Percentiles rank a stretch among this genome's conserved stretches.
Conservation (phyloP, 2,888 invertebrate genomes). For the Drosophila multiciliata region DNA sequence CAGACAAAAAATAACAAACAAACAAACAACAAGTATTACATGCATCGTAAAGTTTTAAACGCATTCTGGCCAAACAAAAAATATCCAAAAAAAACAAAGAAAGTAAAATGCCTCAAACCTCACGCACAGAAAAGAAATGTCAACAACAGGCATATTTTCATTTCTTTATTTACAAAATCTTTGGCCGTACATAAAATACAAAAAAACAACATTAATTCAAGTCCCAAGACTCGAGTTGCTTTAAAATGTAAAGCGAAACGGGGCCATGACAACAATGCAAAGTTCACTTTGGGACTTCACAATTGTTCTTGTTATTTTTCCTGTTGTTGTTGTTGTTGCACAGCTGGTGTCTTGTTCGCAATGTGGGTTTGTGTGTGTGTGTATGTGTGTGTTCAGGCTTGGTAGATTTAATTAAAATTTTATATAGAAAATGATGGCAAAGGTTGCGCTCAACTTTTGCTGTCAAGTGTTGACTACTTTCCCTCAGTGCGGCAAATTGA, state of each 20-base stretch:
- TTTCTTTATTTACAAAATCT: slow-evolving; percentile 39
- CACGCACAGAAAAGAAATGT: slow-evolving; percentile 59
- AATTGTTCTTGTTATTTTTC: slow-evolving; percentile 45
- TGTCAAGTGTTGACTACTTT: slow-evolving; percentile 27
- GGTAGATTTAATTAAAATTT: slow-evolving; percentile 74
- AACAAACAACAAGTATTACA: slow-evolving; percentile 34
- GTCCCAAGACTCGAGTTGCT: slow-evolving; percentile 59
- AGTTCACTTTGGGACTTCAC: slow-evolving; percentile 53
- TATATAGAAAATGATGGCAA: slow-evolving; percentile 48
- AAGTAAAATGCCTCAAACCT: slow-evolving; percentile 10
- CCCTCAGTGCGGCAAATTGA: slow-evolving; percentile 28
- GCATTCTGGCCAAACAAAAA: background rate
- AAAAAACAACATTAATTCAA: slow-evolving; percentile 71
- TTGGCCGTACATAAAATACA: slow-evolving; percentile 31
- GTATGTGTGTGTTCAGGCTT: slow-evolving; percentile 48
- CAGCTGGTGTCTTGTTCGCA: slow-evolving; percentile 68
- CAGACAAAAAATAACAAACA: slow-evolving; percentile 26
- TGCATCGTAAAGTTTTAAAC: slow-evolving; percentile 45
- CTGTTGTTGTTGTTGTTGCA: slow-evolving; percentile 31
- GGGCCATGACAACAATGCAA: slow-evolving; percentile 47
- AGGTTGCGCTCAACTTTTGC: slow-evolving; percentile 46
- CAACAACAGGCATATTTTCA: slow-evolving; percentile 70
- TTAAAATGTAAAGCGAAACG: slow-evolving; percentile 72
- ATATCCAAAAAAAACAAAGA: background rate
- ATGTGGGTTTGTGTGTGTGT: slow-evolving; percentile 3